These are phyloP conservation scores for Clinocottus analis DNA, from an alignment of 2,113 vertebrate genomes.

Conservation along the genomic window DNA sequence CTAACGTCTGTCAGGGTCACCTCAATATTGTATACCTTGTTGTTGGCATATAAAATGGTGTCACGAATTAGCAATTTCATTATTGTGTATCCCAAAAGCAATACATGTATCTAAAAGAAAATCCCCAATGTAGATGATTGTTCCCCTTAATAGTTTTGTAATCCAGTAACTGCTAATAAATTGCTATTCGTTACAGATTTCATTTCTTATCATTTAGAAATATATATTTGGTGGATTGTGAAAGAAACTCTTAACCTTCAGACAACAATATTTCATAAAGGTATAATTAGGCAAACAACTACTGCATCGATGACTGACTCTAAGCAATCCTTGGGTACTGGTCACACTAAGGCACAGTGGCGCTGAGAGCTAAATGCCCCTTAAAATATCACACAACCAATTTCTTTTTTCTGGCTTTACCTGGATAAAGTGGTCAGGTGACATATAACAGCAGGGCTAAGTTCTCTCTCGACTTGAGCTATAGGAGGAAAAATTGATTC, in stretches of 20 bases:
- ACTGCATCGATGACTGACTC: not conserved
- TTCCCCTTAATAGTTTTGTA: not conserved
- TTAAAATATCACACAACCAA: not conserved
- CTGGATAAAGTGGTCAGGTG: conserved; percentile 15
- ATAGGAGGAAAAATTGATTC: conserved; percentile 35
- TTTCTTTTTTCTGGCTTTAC: conserved; percentile 15
- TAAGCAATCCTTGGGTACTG: not conserved
- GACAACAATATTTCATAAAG: too few relatives aligned
- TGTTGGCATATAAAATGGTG: conserved; percentile 12
- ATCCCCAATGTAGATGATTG: not conserved
- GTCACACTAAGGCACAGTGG: not conserved
- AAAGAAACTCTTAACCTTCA: not conserved
- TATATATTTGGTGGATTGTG: not conserved
- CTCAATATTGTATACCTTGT: not conserved
- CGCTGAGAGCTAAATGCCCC: not conserved
- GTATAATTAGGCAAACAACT: not conserved
- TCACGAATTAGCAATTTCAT: not conserved
- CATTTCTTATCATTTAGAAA: conserved; percentile 1
- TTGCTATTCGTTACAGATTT: not conserved
- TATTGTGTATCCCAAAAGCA: not conserved
- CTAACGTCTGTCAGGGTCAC: not conserved
- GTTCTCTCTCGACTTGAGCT: conserved; percentile 6
- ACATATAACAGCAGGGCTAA: conserved; percentile 8
- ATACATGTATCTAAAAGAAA: not conserved
- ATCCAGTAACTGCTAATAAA: not conserved